Base-by-base conservation (phyloP, 2,113 vertebrate species). In the Anas platyrhynchos region DNA sequence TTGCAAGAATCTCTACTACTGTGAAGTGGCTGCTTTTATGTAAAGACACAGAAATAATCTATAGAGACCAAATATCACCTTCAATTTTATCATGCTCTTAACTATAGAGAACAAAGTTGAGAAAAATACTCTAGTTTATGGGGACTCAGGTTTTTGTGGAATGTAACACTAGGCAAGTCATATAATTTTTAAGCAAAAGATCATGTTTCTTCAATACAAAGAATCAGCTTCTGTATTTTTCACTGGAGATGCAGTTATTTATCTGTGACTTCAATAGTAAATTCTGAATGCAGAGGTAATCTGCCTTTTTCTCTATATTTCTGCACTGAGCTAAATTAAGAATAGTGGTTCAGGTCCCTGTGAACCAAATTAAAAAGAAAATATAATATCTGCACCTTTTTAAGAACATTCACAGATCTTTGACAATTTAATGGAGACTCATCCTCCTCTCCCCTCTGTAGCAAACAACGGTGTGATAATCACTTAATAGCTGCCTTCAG, bases 281-380 rank as follows among this genome's bases (percentile, higher is more conserved):
- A 3, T 23, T 59, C n/a, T 80, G 59, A 94, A 80, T 46, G 12
- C 23, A 74, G n/a, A 89, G n/a, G 55, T 11, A 13, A 13, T 25
- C 22, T 79, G 16, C 7, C 11, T 46, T 87, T 92, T 71, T 65
- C 29, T 65, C 20, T 75, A 3, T 32, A 50, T 73, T 41, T 77
- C 77, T 65, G 7, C 38, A 48, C 10, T 73, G 20, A 75, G 9
- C 46, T 91, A 74, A 66, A 75, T 34, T 38, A 29, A 52, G 65
- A 86, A 82, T 32, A 71, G n/a, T 73, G 23, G 8, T 6, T 83
- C 16, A 55, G 55, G 50, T 73, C 13, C 31, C 46, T 67, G 36
- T n/a, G 93, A 71, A 85, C 66, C 44, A 85, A 92, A 82, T 23
- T 79, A 44, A 73, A 89, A 89, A 76, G 22, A 71, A 76, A 94